phyloP scores from a whole-genome alignment of 1,140 invertebrate species.

The Scaptomyza graminum region DNA sequence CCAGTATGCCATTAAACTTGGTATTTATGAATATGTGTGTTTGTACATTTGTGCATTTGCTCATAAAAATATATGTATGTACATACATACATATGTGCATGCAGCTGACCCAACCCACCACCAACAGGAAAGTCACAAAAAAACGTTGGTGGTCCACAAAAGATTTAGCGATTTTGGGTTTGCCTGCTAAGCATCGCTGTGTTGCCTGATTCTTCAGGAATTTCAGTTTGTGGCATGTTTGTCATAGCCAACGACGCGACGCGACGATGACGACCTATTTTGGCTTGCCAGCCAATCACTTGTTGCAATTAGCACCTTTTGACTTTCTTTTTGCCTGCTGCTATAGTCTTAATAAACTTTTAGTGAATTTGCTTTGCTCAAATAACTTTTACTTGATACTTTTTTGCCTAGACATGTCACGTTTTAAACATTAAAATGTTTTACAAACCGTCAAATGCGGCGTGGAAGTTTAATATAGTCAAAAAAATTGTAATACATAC shows the following conservation, averaged over 20 bases:
- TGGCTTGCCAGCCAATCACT: slow-evolving; percentile 51
- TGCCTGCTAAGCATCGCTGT: slow-evolving; percentile 2
- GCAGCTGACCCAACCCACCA: slow-evolving; percentile 55
- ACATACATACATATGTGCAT: slow-evolving; percentile 38
- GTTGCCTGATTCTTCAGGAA: slow-evolving; percentile 37
- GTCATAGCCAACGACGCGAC: slow-evolving; percentile 37
- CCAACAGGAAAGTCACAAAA: slow-evolving; percentile 24
- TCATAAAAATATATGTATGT: background rate
- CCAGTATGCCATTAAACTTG: slow-evolving; percentile 72
- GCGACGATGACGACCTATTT: slow-evolving; percentile 61
- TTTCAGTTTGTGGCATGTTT: slow-evolving; percentile 9
- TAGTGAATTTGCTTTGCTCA: slow-evolving; percentile 75
- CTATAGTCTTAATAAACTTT: slow-evolving; percentile 66
- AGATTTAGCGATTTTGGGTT: slow-evolving; percentile 64
- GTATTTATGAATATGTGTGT: slow-evolving; percentile 38
- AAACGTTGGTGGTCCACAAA: slow-evolving; percentile 71
- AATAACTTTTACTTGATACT: slow-evolving; percentile 75
- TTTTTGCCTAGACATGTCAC: slow-evolving; percentile 56
- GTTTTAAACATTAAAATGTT: slow-evolving; percentile 25
- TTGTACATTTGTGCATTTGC: slow-evolving; percentile 16
- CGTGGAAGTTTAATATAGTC: too few relatives aligned
- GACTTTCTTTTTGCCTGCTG: slow-evolving; percentile 72
- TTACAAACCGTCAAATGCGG: slow-evolving; percentile 18
- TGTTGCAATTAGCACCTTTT: slow-evolving; percentile 77
- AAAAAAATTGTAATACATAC: too few relatives aligned